Base-by-base conservation (phyloP, 2,797 vertebrate species). In the Leucoraja ocellata region DNA sequence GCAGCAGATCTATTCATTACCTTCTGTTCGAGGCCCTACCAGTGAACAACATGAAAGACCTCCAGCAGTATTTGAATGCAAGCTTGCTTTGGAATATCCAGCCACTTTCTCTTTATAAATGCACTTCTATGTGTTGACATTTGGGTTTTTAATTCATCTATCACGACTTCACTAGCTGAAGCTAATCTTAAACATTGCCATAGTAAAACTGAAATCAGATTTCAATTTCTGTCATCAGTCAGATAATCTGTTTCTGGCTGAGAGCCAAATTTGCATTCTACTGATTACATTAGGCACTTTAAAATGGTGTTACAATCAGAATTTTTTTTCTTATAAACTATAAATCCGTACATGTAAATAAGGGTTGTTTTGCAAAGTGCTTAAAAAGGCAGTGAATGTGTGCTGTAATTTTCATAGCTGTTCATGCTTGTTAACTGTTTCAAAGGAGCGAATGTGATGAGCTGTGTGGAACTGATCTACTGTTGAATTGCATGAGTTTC, bases 231-330 rank as follows among this genome's bases (percentile, higher is more conserved):
- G 9, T 88, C 84, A 68, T 88, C 84, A 68, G 21, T 3, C 84
- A 65, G 84, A 68, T 36, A 10, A 68, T 68, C 84, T 68, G 61
- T 36, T 65, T 65, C 84, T 88, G 84, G 84, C 58, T 88, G 16
- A 18, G 63, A 68, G 84, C 84, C 84, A 88, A 68, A 68, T 88
- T 88, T 36, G 68, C 84, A 88, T 68, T 68, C n/a, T 68, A 68
- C 84, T 88, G 61, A 88, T 88, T 88, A 36, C 61, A 88, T 18
- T 18, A 88, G n/a, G 21, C n/a, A 88, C 84, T 88, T 88, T 68
- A 36, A 88, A 10, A 68, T 32, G n/a, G 63, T 88, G 63, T 88
- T 88, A 68, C 61, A 68, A 88, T 68, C 84, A 88, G 84, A 88
- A 39, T 68, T 36, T 68, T 63, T 54, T 32, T 88, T 68, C 84